phyloP scores from a whole-genome alignment of 1,140 invertebrate genomes.

The Rhagoletis zephyria region DNA sequence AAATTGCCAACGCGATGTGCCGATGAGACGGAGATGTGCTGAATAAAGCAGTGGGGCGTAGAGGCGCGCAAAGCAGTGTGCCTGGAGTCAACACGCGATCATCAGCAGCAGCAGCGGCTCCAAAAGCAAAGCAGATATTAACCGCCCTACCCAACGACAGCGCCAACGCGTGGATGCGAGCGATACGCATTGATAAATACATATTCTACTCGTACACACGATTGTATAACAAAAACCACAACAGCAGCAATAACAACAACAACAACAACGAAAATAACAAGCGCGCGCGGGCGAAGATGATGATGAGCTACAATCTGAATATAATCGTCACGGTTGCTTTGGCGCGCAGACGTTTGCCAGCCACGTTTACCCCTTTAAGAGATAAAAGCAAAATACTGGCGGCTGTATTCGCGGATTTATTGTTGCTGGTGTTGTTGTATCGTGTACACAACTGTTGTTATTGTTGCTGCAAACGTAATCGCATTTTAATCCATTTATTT shows the following conservation, averaged over 20 bases:
- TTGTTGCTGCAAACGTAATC: slow-evolving; percentile 15
- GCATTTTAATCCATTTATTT: slow-evolving; percentile 53
- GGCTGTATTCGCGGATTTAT: neutral
- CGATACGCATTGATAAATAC: slow-evolving; percentile 43
- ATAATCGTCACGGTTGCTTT: slow-evolving; percentile 36
- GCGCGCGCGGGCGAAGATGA: neutral
- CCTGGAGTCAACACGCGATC: neutral
- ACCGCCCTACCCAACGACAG: neutral
- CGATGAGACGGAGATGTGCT: slow-evolving; percentile 15
- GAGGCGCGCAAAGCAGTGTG: neutral
- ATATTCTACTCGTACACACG: neutral
- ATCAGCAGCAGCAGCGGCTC: neutral
- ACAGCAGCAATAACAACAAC: slow-evolving; percentile 27
- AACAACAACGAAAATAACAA: neutral
- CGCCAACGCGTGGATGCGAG: slow-evolving; percentile 19
- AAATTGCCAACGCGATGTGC: slow-evolving; percentile 40
- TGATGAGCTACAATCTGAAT: slow-evolving; percentile 8
- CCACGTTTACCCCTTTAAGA: slow-evolving; percentile 37
- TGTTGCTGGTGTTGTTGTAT: slow-evolving; percentile 10
- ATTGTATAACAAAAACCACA: slow-evolving; percentile 6
- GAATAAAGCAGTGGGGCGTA: neutral
- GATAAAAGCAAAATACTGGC: neutral
- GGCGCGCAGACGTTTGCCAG: neutral
- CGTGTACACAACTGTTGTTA: neutral
- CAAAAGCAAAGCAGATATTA: neutral